phyloP scores from a whole-genome alignment of 2,888 invertebrate genomes.

The Exephanes ischioxanthus region DNA sequence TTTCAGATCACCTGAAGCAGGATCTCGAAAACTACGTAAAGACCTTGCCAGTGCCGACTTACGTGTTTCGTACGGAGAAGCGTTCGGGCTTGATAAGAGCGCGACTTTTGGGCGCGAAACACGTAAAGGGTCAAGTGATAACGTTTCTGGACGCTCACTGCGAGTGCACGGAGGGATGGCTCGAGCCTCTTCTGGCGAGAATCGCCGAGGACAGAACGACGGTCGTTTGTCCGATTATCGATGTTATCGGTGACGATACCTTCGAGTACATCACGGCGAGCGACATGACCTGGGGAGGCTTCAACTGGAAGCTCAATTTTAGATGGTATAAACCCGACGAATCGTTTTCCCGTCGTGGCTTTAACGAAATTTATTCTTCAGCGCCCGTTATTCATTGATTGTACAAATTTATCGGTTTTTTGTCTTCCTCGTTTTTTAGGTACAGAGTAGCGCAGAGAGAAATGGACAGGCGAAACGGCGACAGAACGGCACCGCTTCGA shows the following conservation, averaged over 20 bases:
- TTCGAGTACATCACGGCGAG: slow-evolving; percentile 99
- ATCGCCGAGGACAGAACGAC: slow-evolving; percentile 96
- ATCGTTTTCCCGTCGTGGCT: slow-evolving; percentile 71
- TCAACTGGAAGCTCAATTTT: slow-evolving; percentile 99
- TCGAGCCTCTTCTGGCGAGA: slow-evolving; percentile 96
- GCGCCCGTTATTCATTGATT: not conserved
- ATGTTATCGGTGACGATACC: slow-evolving; percentile 99
- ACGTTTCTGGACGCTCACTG: slow-evolving; percentile 99
- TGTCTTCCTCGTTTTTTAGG: slow-evolving; percentile 85
- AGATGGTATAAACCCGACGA: slow-evolving; percentile 90
- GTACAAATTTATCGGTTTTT: slow-evolving; percentile 41
- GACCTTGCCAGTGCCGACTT: slow-evolving; percentile 93
- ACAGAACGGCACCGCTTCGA: slow-evolving; percentile 95
- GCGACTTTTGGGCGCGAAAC: slow-evolving; percentile 96
- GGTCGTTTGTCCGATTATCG: slow-evolving; percentile 99
- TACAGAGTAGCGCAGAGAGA: slow-evolving; percentile 99
- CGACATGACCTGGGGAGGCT: slow-evolving; percentile 99
- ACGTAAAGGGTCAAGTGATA: slow-evolving; percentile 96
- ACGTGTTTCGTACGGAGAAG: slow-evolving; percentile 95
- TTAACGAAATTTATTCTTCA: slow-evolving; percentile 7
- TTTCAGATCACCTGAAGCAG: slow-evolving; percentile 93
- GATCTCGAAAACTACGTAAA: slow-evolving; percentile 96
- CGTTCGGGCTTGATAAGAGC: slow-evolving; percentile 98
- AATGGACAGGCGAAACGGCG: slow-evolving; percentile 96
- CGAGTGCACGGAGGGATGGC: slow-evolving; percentile 99